Evolutionary conservation across 2,113 vertebrate species (phyloP).

Genomic region (Apeltes quadracus): DNA sequence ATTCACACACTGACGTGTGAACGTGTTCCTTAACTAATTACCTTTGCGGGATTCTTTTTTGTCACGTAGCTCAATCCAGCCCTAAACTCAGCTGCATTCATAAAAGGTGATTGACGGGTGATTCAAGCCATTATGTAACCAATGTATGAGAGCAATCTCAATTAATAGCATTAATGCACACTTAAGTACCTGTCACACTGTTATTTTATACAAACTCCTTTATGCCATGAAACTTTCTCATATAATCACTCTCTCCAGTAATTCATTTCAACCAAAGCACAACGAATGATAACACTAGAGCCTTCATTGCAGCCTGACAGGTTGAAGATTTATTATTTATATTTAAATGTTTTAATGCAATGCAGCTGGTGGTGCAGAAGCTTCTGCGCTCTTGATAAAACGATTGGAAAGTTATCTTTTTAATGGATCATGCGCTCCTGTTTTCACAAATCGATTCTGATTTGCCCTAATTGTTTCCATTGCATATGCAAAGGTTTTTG

Average conservation of each 20-base stretch:
- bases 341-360: not conserved
- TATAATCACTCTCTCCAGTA: not conserved
- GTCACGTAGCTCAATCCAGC: not conserved
- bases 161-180: conserved; percentile 8
- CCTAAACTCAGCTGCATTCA: not conserved
- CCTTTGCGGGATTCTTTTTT: conserved; percentile 12
- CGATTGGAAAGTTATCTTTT: not conserved
- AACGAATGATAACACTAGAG: not conserved
- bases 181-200: conserved; percentile 26
- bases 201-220: not conserved
- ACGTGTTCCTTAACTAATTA: conserved; percentile 3
- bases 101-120: conserved; percentile 2
- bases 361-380: not conserved
- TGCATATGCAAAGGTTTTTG: not conserved
- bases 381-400: not conserved
- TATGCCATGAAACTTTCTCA: not conserved
- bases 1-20: conserved; percentile 25
- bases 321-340: not conserved
- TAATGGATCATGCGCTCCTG: not conserved
- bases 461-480: not conserved
- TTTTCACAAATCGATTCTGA: not conserved
- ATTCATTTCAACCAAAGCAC: not conserved
- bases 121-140: conserved; percentile 12
- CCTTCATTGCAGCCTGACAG: not conserved
- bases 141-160: not conserved